Evolutionary conservation across 2,888 invertebrate genomes (phyloP).

Genomic region (Mythimna pallens): DNA sequence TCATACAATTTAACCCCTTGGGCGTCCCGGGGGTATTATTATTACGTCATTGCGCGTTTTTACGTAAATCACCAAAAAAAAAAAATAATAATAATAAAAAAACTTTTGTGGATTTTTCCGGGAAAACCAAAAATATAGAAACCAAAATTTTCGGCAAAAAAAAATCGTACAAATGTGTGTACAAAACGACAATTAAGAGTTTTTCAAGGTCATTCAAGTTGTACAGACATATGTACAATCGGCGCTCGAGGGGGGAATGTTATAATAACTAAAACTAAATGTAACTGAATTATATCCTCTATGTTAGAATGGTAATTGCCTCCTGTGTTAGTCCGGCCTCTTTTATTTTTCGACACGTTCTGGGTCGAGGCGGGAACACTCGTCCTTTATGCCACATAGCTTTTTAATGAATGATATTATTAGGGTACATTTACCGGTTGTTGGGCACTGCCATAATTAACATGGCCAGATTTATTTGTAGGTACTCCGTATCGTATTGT

Average conservation of each 20-base stretch:
- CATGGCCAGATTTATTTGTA: conserved; percentile 44
- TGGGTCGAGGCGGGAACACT: conserved; percentile 51
- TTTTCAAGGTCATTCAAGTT: no score
- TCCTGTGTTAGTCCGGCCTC: conserved; percentile 56
- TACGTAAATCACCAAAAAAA: no score
- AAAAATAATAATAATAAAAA: no score
- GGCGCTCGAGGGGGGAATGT: no score
- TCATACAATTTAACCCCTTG: background rate
- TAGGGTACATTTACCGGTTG: conserved; percentile 62
- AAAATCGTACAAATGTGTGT: no score
- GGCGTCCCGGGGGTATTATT: no score
- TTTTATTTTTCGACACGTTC: conserved; percentile 63
- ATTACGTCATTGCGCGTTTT: no score
- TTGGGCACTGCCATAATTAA: conserved; percentile 58
- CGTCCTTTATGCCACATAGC: conserved; percentile 62
- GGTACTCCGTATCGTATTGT: background rate
- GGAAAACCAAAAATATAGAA: no score
- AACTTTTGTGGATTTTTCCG: no score
- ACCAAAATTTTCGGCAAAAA: no score
- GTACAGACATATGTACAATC: no score
- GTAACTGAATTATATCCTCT: background rate
- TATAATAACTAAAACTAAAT: background rate
- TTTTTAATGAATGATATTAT: conserved; percentile 67
- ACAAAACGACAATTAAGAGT: no score
- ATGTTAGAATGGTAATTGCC: conserved; percentile 58